phyloP scores from a whole-genome alignment of 2,888 invertebrate species.

The Nematopogon swammerdamellus region DNA sequence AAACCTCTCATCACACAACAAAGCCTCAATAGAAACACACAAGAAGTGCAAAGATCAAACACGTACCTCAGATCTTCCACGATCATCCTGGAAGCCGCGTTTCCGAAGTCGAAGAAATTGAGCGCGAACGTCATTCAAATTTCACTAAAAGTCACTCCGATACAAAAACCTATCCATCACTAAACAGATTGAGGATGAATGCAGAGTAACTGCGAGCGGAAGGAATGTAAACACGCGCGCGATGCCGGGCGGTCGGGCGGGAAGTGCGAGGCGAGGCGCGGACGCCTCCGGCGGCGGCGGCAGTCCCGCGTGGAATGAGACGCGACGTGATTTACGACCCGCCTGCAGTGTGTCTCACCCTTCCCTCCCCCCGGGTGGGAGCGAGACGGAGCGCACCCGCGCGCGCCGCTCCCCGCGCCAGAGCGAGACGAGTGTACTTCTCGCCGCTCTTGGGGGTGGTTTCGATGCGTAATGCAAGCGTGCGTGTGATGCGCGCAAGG shows the following conservation, averaged over 20 bases:
- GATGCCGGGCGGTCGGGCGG: conserved; percentile 28
- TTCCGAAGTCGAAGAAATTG: conserved; percentile 24
- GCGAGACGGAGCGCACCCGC: conserved; percentile 26
- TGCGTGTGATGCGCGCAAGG: conserved; percentile 53
- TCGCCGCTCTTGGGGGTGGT: conserved; percentile 43
- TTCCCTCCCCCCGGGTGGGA: conserved; percentile 28
- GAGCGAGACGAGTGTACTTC: conserved; percentile 26
- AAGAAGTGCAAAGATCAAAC: conserved; percentile 8
- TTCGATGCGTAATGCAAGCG: conserved; percentile 55
- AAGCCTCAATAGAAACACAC: background rate
- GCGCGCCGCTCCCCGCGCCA: conserved; percentile 15
- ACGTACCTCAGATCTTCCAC: conserved; percentile 53
- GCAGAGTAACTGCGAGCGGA: background rate
- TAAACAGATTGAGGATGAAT: background rate
- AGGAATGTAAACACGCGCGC: conserved; percentile 48
- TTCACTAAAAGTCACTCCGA: background rate
- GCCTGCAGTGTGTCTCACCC: conserved; percentile 54
- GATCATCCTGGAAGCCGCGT: conserved; percentile 49
- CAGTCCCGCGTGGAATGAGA: conserved; percentile 57
- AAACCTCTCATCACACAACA: no score
- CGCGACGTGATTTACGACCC: conserved; percentile 56
- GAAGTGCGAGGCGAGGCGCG: conserved; percentile 43
- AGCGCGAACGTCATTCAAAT: background rate
- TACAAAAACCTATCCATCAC: background rate
- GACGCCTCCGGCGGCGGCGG: conserved; percentile 51